Conservation (phyloP, 2,888 invertebrate genomes). For the Dryococelus australis region DNA sequence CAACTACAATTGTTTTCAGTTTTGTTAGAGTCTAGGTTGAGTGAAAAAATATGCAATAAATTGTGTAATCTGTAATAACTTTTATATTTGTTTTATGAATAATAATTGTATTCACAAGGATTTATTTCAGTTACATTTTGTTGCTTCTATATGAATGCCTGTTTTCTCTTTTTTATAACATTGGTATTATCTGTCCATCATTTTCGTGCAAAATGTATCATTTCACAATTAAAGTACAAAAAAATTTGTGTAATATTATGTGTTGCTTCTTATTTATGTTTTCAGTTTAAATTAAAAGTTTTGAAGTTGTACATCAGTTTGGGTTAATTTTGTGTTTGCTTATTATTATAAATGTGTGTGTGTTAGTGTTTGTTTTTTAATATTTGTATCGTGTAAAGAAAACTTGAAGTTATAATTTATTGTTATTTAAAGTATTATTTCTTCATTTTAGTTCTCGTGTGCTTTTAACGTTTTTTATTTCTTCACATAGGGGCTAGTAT, state of each 20-base stretch:
- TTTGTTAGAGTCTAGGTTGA: background rate
- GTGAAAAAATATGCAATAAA: background rate
- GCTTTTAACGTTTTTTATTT: too few species aligned
- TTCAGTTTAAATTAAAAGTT: background rate
- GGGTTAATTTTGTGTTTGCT: too few species aligned
- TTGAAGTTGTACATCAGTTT: background rate
- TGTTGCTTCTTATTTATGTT: background rate
- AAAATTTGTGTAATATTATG: background rate
- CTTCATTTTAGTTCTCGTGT: too few species aligned
- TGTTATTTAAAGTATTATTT: too few species aligned
- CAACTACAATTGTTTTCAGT: background rate
- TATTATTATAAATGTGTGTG: too few species aligned
- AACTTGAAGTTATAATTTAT: too few species aligned
- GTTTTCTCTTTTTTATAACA: background rate
- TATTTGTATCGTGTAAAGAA: too few species aligned
- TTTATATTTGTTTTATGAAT: background rate
- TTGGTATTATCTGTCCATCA: background rate
- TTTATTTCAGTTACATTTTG: background rate
- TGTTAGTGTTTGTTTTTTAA: too few species aligned
- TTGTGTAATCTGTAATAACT: background rate
- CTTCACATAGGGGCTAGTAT: too few species aligned
- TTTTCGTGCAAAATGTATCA: background rate
- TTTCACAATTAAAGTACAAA: slow-evolving; percentile 2
- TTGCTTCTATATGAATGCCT: background rate
- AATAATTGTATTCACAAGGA: background rate